These are phyloP conservation scores for Catagonus wagneri DNA, from an alignment of 2,113 vertebrate species.

Conservation along the genomic window DNA sequence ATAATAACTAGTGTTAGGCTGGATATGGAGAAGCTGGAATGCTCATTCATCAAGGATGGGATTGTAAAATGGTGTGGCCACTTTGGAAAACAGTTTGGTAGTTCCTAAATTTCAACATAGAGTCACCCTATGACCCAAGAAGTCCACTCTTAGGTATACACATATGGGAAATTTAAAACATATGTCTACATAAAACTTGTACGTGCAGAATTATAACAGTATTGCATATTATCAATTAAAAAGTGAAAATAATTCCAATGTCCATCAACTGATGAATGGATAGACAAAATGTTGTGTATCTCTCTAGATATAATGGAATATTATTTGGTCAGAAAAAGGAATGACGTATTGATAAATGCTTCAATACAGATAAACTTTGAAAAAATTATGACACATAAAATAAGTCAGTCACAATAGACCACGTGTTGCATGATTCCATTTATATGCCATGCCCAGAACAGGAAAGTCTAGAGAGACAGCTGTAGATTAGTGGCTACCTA, in stretches of 20 bases:
- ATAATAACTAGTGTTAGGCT: neutral
- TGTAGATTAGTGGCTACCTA: neutral
- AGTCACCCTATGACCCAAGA: neutral
- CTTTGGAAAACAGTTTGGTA: neutral
- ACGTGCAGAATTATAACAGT: fast-evolving
- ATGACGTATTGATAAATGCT: neutral
- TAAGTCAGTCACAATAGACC: neutral
- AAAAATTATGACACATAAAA: constrained; percentile 11
- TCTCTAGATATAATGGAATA: neutral
- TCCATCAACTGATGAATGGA: neutral
- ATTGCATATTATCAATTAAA: neutral
- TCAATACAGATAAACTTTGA: neutral
- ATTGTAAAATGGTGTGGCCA: neutral
- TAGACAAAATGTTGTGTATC: neutral
- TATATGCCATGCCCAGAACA: neutral
- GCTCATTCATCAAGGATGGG: neutral
- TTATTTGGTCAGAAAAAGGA: neutral
- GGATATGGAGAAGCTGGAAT: neutral
- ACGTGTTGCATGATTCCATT: neutral
- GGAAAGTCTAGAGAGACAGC: neutral
- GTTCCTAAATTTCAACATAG: neutral
- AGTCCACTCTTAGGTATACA: neutral
- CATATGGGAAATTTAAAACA: neutral
- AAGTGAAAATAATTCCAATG: neutral
- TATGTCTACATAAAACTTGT: neutral